Conservation (phyloP, 2,888 invertebrate species). For the Cyclophora punctaria region DNA sequence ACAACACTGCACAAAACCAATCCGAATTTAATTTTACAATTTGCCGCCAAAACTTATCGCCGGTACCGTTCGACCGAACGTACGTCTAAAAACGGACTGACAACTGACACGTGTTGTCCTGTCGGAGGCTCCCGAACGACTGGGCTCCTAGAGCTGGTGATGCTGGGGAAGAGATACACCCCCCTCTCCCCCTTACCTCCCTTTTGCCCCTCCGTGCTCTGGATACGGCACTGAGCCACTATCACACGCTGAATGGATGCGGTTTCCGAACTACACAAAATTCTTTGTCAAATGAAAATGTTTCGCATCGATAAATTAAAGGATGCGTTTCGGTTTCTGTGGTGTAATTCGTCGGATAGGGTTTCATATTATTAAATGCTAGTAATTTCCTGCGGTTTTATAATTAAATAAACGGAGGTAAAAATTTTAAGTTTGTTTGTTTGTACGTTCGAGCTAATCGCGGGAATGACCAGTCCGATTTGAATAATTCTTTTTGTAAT, state of each 20-base stretch:
- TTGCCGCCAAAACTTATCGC: constrained; percentile 30
- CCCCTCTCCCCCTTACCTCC: constrained; percentile 13
- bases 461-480: too few relatives aligned
- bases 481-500: too few relatives aligned
- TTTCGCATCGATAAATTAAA: not conserved
- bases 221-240: constrained; percentile 45
- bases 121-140: constrained; percentile 16
- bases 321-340: too few relatives aligned
- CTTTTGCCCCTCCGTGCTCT: constrained; percentile 35
- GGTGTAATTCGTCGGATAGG: too few relatives aligned
- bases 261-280: constrained; percentile 17
- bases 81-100: not conserved
- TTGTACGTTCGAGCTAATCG: too few relatives aligned
- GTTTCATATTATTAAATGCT: too few relatives aligned
- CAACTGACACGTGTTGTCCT: constrained; percentile 15
- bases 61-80: constrained; percentile 14
- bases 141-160: constrained; percentile 20
- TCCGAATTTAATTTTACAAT: constrained; percentile 7
- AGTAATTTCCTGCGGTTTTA: not conserved
- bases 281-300: not conserved
- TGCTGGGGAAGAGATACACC: constrained; percentile 21
- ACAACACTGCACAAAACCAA: not conserved
- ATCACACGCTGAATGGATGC: constrained; percentile 37
- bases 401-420: too few relatives aligned
- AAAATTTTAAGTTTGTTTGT: too few relatives aligned